Conservation (phyloP, 2,797 vertebrate species). For the Sylvia borin region DNA sequence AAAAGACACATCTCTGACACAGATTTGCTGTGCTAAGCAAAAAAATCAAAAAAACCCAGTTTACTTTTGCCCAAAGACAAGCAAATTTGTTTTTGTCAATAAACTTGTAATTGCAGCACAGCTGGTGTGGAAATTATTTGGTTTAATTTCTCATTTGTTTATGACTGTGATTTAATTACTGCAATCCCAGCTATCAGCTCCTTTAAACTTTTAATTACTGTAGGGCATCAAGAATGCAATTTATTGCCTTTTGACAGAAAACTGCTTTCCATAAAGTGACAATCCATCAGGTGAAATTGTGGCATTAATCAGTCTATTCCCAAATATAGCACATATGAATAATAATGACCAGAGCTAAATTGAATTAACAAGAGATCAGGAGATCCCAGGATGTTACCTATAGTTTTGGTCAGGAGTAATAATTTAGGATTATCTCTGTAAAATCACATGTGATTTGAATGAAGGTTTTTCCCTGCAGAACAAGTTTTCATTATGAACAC, state of each 20-base stretch:
- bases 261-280: background rate
- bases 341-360: background rate
- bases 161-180: conserved; percentile 25
- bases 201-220: conserved; percentile 29
- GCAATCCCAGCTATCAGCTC: background rate
- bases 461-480: background rate
- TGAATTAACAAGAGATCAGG: background rate
- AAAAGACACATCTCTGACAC: background rate
- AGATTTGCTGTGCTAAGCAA: background rate
- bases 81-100: conserved; percentile 15
- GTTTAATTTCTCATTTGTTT: conserved; percentile 37
- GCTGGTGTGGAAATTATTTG: background rate
- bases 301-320: background rate
- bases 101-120: conserved; percentile 12
- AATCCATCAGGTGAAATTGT: background rate
- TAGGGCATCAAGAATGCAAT: background rate
- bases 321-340: background rate
- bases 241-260: conserved; percentile 22
- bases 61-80: background rate
- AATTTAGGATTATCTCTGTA: background rate
- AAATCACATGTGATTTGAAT: accelerated
- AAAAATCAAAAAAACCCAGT: background rate
- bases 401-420: background rate
- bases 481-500: background rate
- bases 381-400: background rate